Percentiles rank a stretch among this genome's conserved stretches.
These are phyloP conservation scores for Athrips mouffetella DNA, from an alignment of 2,888 invertebrate species.

Conservation along the genomic window DNA sequence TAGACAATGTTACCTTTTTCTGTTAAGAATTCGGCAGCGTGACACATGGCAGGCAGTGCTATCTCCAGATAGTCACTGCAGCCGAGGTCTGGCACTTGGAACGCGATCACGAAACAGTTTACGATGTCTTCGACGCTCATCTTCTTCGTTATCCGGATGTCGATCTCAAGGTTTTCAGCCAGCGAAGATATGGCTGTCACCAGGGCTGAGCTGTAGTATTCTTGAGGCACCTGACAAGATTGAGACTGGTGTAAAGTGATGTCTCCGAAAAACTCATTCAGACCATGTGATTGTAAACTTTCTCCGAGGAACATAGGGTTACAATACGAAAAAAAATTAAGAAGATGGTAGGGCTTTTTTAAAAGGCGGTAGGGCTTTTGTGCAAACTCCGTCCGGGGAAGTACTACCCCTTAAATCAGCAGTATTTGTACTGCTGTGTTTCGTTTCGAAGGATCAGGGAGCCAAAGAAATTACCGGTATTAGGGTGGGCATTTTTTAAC, in stretches of 20 bases:
- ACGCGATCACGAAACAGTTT: constrained; percentile 83
- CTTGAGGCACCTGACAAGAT: constrained; percentile 59
- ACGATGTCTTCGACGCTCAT: constrained; percentile 76
- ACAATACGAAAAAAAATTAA: no score
- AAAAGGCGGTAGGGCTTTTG: no score
- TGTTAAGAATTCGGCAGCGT: constrained; percentile 86
- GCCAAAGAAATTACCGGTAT: no score
- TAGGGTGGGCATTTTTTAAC: no score
- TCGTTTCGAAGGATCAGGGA: no score
- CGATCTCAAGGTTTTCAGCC: constrained; percentile 84
- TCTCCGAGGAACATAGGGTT: no score
- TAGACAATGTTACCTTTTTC: constrained; percentile 72
- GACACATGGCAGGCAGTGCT: constrained; percentile 87
- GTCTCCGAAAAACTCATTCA: no score
- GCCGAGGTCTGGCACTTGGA: constrained; percentile 86
- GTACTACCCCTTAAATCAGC: no score
- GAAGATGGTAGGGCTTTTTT: no score
- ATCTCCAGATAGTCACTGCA: constrained; percentile 90
- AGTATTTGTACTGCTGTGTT: no score
- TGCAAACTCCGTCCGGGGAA: no score
- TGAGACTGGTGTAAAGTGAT: background rate
- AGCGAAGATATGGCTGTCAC: constrained; percentile 86
- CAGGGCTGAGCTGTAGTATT: constrained; percentile 80
- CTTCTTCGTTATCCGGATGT: constrained; percentile 78
- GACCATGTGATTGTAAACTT: no score